These are phyloP conservation scores for Bagarius yarrelli DNA, from an alignment of 2,113 vertebrate species.

Conservation along the genomic window DNA sequence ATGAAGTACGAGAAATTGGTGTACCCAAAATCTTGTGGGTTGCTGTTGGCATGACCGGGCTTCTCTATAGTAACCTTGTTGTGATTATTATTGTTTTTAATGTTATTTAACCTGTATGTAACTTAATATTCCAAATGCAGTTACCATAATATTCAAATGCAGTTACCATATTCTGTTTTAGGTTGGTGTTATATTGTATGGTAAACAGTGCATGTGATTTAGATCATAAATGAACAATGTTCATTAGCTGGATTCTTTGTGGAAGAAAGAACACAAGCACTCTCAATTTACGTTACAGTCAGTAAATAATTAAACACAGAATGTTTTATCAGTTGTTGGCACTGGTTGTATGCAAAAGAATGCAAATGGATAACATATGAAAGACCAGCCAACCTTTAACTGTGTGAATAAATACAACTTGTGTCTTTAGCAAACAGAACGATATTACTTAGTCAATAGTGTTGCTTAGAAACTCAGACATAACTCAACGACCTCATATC, in stretches of 20 bases:
- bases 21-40: background rate
- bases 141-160: no score
- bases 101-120: no score
- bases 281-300: constrained; percentile 3
- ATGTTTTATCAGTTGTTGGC: constrained; percentile 30
- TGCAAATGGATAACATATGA: constrained; percentile 33
- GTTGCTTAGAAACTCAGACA: background rate
- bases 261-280: constrained; percentile 19
- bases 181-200: background rate
- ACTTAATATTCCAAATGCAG: no score
- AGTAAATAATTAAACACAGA: constrained; percentile 30
- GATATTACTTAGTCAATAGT: background rate
- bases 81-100: no score
- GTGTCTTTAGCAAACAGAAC: constrained; percentile 28
- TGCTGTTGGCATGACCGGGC: background rate
- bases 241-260: constrained; percentile 1
- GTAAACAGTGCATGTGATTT: constrained; percentile 4
- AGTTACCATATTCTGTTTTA: background rate
- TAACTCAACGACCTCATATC: background rate
- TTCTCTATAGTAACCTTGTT: background rate
- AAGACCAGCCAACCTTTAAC: constrained; percentile 5
- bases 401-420: background rate
- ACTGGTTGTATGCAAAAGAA: constrained; percentile 24
- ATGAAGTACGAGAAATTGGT: background rate
- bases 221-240: constrained; percentile 13